Base-by-base conservation (phyloP, 1,140 invertebrate genomes). In the Mamestra configurata region DNA sequence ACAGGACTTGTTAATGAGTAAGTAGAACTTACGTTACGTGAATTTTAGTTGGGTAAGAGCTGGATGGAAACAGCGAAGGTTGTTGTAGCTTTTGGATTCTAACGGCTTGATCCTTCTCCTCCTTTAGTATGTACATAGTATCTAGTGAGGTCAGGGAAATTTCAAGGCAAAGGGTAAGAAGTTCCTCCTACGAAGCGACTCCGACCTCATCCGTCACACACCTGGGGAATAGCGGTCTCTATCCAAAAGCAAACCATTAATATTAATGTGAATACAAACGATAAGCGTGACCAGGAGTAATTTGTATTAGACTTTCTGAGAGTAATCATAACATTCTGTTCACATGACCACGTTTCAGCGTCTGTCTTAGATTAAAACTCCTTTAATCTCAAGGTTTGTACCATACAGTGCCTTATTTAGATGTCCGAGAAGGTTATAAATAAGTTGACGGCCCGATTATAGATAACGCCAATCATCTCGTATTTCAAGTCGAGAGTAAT, bases 1-100 rank as follows among this genome's bases (percentile, higher is more conserved):
- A 96, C 97, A 37, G 98, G 98, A 79, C 96, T 98, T 43, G 97
- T 97, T 13, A 98, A 98, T 90, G 97, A 98, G 97, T 98, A 51
- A 92, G 93, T 90, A 78, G 7, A 20, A n/a, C 6, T n/a, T 0
- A 1, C 13, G 43, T 49, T 49, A 4, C 15, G n/a, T 49, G 11
- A n/a, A n/a, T n/a, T n/a, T n/a, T 13, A 49, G 15, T 49, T 49
- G 43, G 43, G 13, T 49, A 49, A 3, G 5, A 49, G 15, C 13
- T n/a, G 13, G 3, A 4, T 15, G 4, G 0, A 49, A 49, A 2
- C 0, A 49, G 1, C 43, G 15, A 49, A 5, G 13, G 13, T 0
- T 11, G 8, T 13, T 43, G 8, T 6, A 37, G 35, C 35, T 37
- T 37, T 37, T 37, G 35, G 35, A 37, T 37, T 0, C 10, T 3